Percentiles rank a stretch among this genome's conserved stretches.
phyloP scores from a whole-genome alignment of 2,797 vertebrate species.

The Orestias chungarensis region DNA sequence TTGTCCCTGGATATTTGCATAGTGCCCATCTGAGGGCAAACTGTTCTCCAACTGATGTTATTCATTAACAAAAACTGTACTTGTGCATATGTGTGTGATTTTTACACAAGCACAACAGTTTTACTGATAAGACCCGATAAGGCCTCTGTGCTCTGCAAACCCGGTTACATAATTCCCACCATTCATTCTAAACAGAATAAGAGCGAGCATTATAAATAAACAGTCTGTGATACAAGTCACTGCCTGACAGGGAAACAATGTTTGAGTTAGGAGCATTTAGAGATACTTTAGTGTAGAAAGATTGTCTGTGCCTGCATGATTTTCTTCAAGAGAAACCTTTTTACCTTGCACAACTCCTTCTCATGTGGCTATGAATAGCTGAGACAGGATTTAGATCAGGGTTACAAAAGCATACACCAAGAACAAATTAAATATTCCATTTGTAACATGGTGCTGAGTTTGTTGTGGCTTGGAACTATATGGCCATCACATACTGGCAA shows the following conservation, averaged over 20 bases:
- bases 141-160: slow-evolving; percentile 12
- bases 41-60: slow-evolving; percentile 38
- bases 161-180: slow-evolving; percentile 5
- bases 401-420: background rate
- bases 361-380: background rate
- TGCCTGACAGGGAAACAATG: background rate
- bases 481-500: background rate
- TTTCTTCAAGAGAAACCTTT: background rate
- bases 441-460: background rate
- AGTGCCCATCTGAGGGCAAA: slow-evolving; percentile 40
- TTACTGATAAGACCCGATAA: slow-evolving; percentile 38
- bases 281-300: background rate
- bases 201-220: background rate
- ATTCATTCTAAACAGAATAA: slow-evolving; percentile 6
- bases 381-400: background rate
- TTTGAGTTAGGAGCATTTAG: background rate
- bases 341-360: background rate
- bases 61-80: slow-evolving; percentile 12
- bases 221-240: background rate
- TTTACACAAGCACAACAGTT: slow-evolving; percentile 44
- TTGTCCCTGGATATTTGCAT: slow-evolving; percentile 59
- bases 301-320: background rate
- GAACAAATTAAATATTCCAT: background rate
- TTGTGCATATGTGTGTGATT: slow-evolving; percentile 13
- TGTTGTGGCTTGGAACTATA: background rate